phyloP scores from a whole-genome alignment of 2,113 vertebrate species.

The Zapus hudsonius region DNA sequence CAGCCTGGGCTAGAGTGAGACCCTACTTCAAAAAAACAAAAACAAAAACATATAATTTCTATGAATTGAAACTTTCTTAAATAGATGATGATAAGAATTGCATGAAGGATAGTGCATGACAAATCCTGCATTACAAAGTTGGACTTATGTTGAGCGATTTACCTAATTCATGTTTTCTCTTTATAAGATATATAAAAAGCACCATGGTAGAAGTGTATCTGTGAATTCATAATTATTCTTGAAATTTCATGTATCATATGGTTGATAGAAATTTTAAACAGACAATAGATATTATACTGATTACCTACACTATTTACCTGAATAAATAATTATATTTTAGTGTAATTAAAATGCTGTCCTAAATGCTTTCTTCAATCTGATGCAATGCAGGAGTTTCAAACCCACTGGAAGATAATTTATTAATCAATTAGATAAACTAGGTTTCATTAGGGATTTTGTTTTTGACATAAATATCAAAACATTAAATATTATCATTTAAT shows the following conservation, averaged over 20 bases:
- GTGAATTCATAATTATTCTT: conserved; percentile 30
- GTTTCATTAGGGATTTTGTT: neutral
- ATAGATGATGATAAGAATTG: conserved; percentile 65
- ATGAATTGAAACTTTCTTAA: conserved; percentile 44
- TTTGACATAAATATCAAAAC: neutral
- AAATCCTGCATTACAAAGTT: conserved; percentile 35
- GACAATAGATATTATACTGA: conserved; percentile 3
- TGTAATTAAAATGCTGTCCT: neutral
- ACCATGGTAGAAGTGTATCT: conserved; percentile 28
- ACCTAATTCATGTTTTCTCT: conserved; percentile 67
- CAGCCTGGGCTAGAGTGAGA: too few relatives aligned
- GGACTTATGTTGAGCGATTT: conserved; percentile 74
- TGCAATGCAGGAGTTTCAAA: neutral
- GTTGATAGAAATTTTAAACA: conserved; percentile 30
- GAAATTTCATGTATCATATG: conserved; percentile 46
- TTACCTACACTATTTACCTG: neutral
- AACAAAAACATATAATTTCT: conserved; percentile 54
- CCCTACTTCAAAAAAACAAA: too few relatives aligned
- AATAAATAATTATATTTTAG: neutral
- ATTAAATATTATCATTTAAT: conserved; percentile 13
- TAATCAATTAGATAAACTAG: neutral
- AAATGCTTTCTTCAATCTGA: neutral
- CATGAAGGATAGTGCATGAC: conserved; percentile 18
- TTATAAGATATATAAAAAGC: conserved; percentile 71
- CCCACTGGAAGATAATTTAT: neutral